phyloP scores from a whole-genome alignment of 2,113 vertebrate genomes.

The Gasterosteus nipponicus region DNA sequence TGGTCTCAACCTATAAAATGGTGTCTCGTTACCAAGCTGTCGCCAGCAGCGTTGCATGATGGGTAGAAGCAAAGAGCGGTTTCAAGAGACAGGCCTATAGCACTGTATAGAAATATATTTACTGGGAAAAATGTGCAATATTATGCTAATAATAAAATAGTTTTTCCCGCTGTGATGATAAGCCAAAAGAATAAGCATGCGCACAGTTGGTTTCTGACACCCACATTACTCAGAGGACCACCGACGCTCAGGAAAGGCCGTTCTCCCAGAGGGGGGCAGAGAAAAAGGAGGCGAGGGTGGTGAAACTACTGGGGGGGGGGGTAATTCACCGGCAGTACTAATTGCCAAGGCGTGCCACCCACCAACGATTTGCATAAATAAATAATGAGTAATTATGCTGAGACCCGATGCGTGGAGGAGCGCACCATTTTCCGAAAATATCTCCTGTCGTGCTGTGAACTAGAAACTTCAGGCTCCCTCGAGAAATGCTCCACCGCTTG shows the following conservation, averaged over 20 bases:
- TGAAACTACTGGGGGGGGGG: constrained; percentile 30
- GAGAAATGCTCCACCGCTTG: constrained; percentile 7
- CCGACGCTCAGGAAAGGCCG: constrained; percentile 20
- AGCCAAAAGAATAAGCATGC: constrained; percentile 19
- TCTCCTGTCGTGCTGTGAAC: constrained; percentile 9
- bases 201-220: constrained; percentile 19
- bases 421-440: constrained; percentile 23
- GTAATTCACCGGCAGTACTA: constrained; percentile 44
- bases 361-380: constrained; percentile 54
- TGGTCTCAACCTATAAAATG: no score
- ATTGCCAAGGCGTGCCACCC: constrained; percentile 51
- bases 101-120: no score
- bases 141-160: no score
- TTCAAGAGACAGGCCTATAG: no score
- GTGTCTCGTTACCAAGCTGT: no score
- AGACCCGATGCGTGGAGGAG: constrained; percentile 28
- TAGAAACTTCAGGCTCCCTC: constrained; percentile 8
- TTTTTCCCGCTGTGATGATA: neutral
- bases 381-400: constrained; percentile 51
- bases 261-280: neutral
- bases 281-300: constrained; percentile 13
- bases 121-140: no score
- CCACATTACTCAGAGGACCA: constrained; percentile 38
- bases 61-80: no score
- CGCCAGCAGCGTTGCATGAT: no score